These are phyloP conservation scores for Pristionchus maxplancki DNA, from an alignment of 2,888 invertebrate species.

Conservation along the genomic window DNA sequence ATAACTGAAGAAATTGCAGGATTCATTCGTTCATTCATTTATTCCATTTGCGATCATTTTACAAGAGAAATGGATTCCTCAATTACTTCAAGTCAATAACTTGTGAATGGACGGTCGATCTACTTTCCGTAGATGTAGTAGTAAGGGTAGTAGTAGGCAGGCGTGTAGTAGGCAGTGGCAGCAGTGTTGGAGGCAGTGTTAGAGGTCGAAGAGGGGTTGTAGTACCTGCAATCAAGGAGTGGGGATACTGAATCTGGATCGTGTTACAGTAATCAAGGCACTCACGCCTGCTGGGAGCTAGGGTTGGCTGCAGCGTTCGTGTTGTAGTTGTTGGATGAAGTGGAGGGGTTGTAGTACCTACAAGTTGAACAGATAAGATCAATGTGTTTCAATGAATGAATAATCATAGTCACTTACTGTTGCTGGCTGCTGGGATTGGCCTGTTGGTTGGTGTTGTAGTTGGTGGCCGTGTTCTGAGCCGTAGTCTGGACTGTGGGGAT, in stretches of 20 bases:
- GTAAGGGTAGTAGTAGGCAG: constrained; percentile 44
- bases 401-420: background rate
- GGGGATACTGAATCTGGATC: background rate
- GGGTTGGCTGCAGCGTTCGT: constrained; percentile 5
- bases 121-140: constrained; percentile 45
- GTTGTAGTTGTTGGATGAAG: background rate
- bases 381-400: background rate
- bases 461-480: background rate
- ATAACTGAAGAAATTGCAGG: too few relatives aligned
- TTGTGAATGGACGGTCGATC: background rate
- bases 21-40: background rate
- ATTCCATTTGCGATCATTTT: background rate
- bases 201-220: constrained; percentile 9
- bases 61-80: background rate
- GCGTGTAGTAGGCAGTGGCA: constrained; percentile 35
- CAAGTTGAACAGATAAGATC: background rate
- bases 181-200: background rate
- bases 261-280: background rate
- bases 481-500: constrained; percentile 7
- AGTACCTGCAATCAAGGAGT: background rate
- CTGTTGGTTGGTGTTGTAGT: background rate
- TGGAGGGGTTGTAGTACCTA: background rate
- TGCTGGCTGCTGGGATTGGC: constrained; percentile 29
- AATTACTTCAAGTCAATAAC: background rate
- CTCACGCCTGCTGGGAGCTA: constrained; percentile 29